Percentiles rank a stretch among this genome's conserved stretches.
Evolutionary conservation across 23 tunicate genomes (phyloP).

Genomic region (Botrylloides violaceus): DNA sequence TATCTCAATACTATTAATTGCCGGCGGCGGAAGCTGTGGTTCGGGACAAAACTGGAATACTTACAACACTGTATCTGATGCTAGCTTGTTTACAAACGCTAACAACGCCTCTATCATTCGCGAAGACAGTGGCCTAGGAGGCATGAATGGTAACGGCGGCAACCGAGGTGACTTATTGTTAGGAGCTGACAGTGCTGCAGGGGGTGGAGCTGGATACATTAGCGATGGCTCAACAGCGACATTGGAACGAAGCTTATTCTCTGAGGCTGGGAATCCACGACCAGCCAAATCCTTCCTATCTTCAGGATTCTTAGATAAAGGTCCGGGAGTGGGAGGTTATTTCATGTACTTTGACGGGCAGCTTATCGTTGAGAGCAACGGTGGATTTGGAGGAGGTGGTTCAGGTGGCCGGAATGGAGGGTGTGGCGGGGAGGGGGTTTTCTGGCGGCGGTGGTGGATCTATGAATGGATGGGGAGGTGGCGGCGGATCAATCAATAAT

Average conservation of each 20-base stretch:
- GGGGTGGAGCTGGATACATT: constrained; percentile 77
- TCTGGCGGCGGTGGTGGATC: constrained; percentile 93
- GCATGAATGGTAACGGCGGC: constrained; percentile 49
- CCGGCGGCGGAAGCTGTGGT: constrained; percentile 88
- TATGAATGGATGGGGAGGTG: constrained; percentile 81
- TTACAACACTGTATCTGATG: constrained; percentile 32
- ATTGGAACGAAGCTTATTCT: neutral
- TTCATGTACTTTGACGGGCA: constrained; percentile 29
- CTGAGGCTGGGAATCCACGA: neutral
- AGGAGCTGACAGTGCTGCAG: constrained; percentile 18
- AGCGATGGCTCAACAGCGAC: constrained; percentile 35
- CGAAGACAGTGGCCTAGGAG: constrained; percentile 2
- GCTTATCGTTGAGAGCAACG: constrained; percentile 43
- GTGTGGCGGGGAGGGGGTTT: constrained; percentile 87
- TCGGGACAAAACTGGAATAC: constrained; percentile 42
- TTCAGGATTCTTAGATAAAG: constrained; percentile 12
- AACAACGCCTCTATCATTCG: constrained; percentile 39
- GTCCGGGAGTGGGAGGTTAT: constrained; percentile 74
- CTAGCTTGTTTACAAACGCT: constrained; percentile 30
- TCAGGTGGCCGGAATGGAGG: constrained; percentile 84
- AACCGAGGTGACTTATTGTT: constrained; percentile 12
- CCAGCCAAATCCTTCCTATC: constrained; percentile 34
- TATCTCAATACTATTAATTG: constrained; percentile 40
- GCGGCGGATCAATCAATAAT: constrained; percentile 76
- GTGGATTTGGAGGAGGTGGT: constrained; percentile 96